Base-by-base conservation (phyloP, 2,113 vertebrate genomes). In the Grammomys dolichurus region DNA sequence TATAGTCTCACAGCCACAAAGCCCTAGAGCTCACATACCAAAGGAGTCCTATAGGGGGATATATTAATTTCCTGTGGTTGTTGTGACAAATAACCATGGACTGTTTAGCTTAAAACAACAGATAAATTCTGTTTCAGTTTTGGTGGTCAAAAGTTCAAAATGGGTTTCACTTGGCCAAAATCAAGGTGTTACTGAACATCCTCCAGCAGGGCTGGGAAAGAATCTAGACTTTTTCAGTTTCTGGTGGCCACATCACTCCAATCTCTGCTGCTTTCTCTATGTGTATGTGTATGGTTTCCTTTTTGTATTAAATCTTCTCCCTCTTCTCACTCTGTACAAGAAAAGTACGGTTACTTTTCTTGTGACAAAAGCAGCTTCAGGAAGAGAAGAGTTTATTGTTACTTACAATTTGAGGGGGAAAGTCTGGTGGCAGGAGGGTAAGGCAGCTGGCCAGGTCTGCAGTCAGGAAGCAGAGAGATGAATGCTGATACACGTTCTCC, bases 61-160 rank as follows among this genome's bases (percentile, higher is more conserved):
- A 36, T 81, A 40, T 95, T 93, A 2, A 58, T 89, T 90, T 95
- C 43, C 76, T 65, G 22, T 96, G 75, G 40, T 33, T 87, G 11
- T 33, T 95, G 65, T 77, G 86, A 87, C 70, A 96, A 72, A 65
- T 86, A 67, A 77, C 65, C 48, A 63, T 60, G 48, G 75, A 95
- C 84, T 92, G 46, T 26, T 22, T 75, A n/a, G 11, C 86, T 95
- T 95, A 90, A 67, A 93, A 94, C 43, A 95, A 85, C 56, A 76
- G 72, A 93, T 58, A 16, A 31, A 56, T 91, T 81, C 46, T 54
- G 11, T 77, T 87, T 65, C 12, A 58, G 36, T 95, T 94, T 63
- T 93, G 51, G 54, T 84, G 65, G 54, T 80, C 78, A 84, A 43
- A 91, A 89, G 75, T 91, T 51, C 84, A 80, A 84, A 96, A 87